Base-by-base conservation (phyloP, 2,797 vertebrate genomes). In the Epinephelus awoara region DNA sequence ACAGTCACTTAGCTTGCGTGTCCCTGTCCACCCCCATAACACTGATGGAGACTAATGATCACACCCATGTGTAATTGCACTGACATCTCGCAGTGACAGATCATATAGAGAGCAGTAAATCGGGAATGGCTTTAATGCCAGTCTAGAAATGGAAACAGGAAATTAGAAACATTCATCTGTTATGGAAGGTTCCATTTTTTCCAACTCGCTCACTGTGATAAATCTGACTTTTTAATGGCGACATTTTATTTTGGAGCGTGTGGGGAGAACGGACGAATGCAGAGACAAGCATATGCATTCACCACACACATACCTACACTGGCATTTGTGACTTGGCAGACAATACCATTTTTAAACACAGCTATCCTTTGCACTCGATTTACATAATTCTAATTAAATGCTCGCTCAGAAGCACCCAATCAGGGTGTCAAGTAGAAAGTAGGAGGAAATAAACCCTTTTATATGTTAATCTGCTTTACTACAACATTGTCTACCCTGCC, bases 381-480 rank as follows among this genome's bases (percentile, higher is more conserved):
- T 91, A 86, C 93, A 94, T 94, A 92, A 93, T 93, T 92, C 66
- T 89, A 93, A 95, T 94, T 89, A 92, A 91, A 85, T 61, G 71
- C 84, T 86, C 19, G 25, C 57, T 93, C 72, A 83, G 75, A 86
- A 84, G 83, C 76, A 75, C 56, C 79, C 83, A 85, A 86, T 90
- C 91, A 85, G 71, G 65, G 67, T 84, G 80, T 86, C 84, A 80
- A 85, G 75, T 79, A 78, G 66, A 88, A 88, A 87, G 72, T 68
- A 67, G 80, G 64, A 85, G 79, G 88, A 88, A 88, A 76, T 70
- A 72, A 75, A 80, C 59, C 74, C 88, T 90, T 89, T 92, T 89
- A 85, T 89, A 87, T 92, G 84, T 84, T 93, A 94, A 94, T 94
- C 73, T 85, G 47, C 77, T 85, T 85, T 79, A 84, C 64, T 64